Percentiles rank a stretch among this genome's conserved stretches.
Conservation (phyloP, 2,888 invertebrate species). For the Spodoptera exigua region DNA sequence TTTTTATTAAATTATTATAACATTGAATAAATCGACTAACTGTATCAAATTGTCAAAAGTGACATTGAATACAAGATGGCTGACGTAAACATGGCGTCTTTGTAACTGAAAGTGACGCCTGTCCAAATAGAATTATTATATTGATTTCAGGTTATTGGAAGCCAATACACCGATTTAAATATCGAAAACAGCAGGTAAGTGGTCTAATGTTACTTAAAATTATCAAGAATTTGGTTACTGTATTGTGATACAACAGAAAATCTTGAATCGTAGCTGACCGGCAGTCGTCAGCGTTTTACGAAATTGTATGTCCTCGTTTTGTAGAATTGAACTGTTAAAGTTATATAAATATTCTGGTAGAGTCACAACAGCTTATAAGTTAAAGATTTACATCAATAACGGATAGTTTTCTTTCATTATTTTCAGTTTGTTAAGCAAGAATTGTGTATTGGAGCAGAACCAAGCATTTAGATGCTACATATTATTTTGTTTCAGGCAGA, state of each 20-base stretch:
- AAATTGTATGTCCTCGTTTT: background rate
- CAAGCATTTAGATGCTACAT: background rate
- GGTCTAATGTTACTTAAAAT: background rate
- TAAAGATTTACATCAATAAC: no score
- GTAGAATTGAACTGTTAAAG: background rate
- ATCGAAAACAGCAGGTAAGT: constrained; percentile 38
- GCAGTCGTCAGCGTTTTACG: constrained; percentile 10
- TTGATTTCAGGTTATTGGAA: constrained; percentile 47
- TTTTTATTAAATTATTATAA: no score
- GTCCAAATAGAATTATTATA: constrained; percentile 21
- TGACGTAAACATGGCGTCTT: constrained; percentile 54
- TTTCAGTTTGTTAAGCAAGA: no score
- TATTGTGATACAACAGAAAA: background rate
- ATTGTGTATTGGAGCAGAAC: no score
- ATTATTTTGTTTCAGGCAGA: constrained; percentile 49
- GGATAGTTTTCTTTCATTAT: no score
- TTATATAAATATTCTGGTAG: no score
- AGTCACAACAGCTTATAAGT: no score
- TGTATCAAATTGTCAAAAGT: constrained; percentile 28
- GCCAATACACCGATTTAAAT: constrained; percentile 7
- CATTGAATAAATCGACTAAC: constrained; percentile 21
- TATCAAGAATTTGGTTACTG: background rate
- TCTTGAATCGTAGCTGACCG: constrained; percentile 20
- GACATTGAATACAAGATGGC: constrained; percentile 46
- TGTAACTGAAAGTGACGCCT: constrained; percentile 50